phyloP scores from a whole-genome alignment of 2,113 vertebrate genomes.

The Clupea harengus region DNA sequence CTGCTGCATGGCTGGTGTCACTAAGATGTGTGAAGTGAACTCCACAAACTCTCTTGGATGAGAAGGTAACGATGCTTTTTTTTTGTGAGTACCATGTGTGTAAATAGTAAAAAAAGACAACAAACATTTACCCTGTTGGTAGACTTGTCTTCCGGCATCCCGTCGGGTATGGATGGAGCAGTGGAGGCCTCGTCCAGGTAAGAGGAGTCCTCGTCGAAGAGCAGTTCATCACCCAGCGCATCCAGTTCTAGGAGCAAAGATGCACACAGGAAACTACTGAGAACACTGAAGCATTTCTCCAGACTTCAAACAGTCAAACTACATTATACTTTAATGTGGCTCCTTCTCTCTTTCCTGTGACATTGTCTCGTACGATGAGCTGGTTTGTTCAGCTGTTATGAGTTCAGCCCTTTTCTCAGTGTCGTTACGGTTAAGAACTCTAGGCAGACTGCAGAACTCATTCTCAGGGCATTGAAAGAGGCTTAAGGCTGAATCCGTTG shows the following conservation, averaged over 20 bases:
- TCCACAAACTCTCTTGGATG: not conserved
- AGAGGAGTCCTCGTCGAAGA: conserved; percentile 92
- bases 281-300: not conserved
- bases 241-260: conserved; percentile 81
- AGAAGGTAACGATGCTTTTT: not conserved
- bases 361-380: not conserved
- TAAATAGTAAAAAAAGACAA: not conserved
- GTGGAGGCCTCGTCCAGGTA: conserved; percentile 93
- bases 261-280: not conserved
- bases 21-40: not conserved
- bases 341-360: not conserved
- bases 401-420: not conserved
- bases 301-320: not conserved
- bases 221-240: conserved; percentile 90
- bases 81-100: not conserved
- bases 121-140: conserved; percentile 79
- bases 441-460: not conserved
- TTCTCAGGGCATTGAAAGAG: not conserved
- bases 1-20: not conserved
- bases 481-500: too few species aligned
- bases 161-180: conserved; percentile 90
- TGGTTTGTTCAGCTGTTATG: not conserved
- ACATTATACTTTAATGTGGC: not conserved
- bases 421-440: not conserved
- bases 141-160: conserved; percentile 81